Base-by-base conservation (phyloP, 2,888 invertebrate genomes). In the Aspidiotus destructor region DNA sequence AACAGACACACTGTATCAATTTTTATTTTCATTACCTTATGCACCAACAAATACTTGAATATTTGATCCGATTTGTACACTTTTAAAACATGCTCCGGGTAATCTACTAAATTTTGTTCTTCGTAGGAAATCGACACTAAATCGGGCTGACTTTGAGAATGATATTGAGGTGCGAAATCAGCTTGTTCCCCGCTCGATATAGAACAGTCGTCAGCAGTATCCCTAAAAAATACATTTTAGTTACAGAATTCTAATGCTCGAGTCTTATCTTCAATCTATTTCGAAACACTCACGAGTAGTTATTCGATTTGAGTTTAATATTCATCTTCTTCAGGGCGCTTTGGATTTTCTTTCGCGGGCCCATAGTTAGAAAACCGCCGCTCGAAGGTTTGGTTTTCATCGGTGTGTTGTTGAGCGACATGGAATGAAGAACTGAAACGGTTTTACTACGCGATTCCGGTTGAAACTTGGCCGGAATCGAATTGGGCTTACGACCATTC, bases 51-150 rank as follows among this genome's bases (percentile, higher is more conserved):
- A 80, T 95, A 98, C 80, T 98, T 97, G 83, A 92, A 98, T 54
- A 93, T 92, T 81, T 98, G 98, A 80, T 99, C 98, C 41, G 93
- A 88, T 80, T 89, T 91, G 80, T 87, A 98, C 65, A 92, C 90
- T 81, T 98, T 98, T 60, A 99, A 82, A 44, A 98, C 98, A 80
- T 98, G 96, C 78, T 98, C 97, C 5, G 97, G 96, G 78, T 88
- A 92, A 78, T 93, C 92, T 65, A 87, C 84, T 73, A 87, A 83
- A 75, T 89, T 89, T 76, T 91, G 91, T 75, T 90, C 91, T 76
- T 91, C 90, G 78, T 89, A 91, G 76, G 88, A 88, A 74, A 75
- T 75, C 65, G 73, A 75, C 78, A 87, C 88, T 72, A 93, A 81
- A 78, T 93, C 92, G 10, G 92, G 92, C 80, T 92, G 92, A 75